phyloP scores from a whole-genome alignment of 2,888 invertebrate species.

The Lydus trimaculatus region DNA sequence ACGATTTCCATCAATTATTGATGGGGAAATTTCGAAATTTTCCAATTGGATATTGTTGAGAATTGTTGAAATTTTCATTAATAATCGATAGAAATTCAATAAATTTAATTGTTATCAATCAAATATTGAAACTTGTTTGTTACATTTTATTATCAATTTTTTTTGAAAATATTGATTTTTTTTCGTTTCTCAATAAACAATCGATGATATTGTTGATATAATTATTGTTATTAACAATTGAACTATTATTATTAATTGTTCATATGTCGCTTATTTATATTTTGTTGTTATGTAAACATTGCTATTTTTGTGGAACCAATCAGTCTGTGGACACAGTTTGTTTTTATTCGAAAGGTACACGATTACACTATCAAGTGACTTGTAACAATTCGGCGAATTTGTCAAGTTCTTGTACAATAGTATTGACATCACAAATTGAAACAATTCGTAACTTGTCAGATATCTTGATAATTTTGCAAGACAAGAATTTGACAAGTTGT shows the following conservation, averaged over 20 bases:
- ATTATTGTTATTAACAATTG: not conserved
- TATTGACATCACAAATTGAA: too few species aligned
- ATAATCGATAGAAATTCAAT: constrained; percentile 14
- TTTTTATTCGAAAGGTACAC: too few species aligned
- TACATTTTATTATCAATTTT: constrained; percentile 17
- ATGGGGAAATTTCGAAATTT: constrained; percentile 4
- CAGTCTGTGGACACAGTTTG: constrained; percentile 19
- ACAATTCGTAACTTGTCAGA: too few species aligned
- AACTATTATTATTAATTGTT: not conserved
- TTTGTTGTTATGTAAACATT: constrained; percentile 20
- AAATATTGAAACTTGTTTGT: constrained; percentile 15
- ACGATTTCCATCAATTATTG: constrained; percentile 19
- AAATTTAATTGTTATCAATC: not conserved
- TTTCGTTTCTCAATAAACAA: not conserved
- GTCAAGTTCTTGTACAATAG: too few species aligned
- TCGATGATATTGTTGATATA: not conserved
- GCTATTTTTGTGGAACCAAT: constrained; percentile 26
- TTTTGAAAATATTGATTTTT: constrained; percentile 6
- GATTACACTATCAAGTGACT: too few species aligned
- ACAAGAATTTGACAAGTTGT: too few species aligned
- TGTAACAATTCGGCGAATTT: too few species aligned
- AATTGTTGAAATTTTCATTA: constrained; percentile 16
- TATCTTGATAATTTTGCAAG: too few species aligned
- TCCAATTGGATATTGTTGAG: constrained; percentile 16
- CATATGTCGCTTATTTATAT: not conserved